Base-by-base conservation (phyloP, 2,888 invertebrate species). In the Pseudococcus viburni region DNA sequence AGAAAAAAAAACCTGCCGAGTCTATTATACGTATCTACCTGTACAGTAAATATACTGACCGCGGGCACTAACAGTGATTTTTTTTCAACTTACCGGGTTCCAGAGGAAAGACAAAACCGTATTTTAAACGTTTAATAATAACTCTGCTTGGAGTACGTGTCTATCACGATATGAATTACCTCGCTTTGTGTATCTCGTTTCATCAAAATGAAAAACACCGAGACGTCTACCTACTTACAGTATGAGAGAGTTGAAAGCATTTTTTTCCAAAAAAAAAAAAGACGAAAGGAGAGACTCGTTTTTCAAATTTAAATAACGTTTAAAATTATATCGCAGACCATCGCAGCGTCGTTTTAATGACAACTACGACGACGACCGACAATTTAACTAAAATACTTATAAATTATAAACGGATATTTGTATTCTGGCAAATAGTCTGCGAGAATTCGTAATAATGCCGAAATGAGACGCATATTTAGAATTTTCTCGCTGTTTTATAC, bases 381-480 rank as follows among this genome's bases (percentile, higher is more conserved):
- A 73, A 5, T 73, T 73, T 73, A 33, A 80, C 80, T 80, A 80
- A 80, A 80, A 80, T 33, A 33, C 26, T 33, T 80, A 80, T 80
- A 80, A 80, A 80, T 77, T 77, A 77, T 39, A 33, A 77, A 39
- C 77, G 77, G 39, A 77, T 77, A 77, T 77, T 77, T 77, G 77
- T 77, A 80, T 80, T 39, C 80, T 42, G 80, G 80, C 39, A 80
- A 80, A 80, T 80, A 80, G 80, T 26, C n/a, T 19, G 80, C 80
- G 80, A 80, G 80, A 80, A 80, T 80, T 80, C 80, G 80, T 42
- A 80, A 80, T 80, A 80, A 80, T 80, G 42, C 80, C 68, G 42
- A 80, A 80, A 80, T 80, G 80, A 80, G 80, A 80, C 42, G 80
- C 80, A 80, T 80, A 80, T 80, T 80, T 80, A 80, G 80, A 80